Conservation (phyloP, 2,797 vertebrate genomes). For the Nasua narica region DNA sequence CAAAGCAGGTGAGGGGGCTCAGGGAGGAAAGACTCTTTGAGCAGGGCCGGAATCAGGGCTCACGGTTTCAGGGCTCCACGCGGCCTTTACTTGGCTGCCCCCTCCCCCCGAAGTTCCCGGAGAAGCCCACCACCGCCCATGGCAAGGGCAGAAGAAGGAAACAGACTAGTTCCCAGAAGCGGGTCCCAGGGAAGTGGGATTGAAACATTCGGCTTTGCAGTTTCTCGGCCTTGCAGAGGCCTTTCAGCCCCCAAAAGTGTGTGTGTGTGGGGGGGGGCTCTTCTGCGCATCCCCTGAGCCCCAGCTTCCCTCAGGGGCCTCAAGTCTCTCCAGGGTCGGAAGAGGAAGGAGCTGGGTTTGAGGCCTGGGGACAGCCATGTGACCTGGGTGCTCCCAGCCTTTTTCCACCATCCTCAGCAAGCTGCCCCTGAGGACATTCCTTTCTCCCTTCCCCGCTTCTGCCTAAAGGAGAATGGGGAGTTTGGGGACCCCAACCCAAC, state of each 20-base stretch:
- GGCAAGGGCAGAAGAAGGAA: constrained; percentile 34
- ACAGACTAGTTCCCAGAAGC: background rate
- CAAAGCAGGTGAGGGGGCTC: background rate
- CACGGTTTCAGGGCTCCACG: background rate
- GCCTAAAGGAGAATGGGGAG: background rate
- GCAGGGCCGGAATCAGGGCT: background rate
- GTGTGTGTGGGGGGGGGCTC: fast-evolving
- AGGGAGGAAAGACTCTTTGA: background rate
- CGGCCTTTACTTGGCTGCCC: background rate
- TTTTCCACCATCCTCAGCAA: background rate
- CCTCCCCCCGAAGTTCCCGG: background rate
- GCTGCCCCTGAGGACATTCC: background rate
- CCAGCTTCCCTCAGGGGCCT: background rate
- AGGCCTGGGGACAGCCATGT: fast-evolving
- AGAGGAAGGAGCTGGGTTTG: background rate
- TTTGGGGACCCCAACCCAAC: background rate
- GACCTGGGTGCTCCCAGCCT: background rate
- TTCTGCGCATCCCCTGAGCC: background rate
- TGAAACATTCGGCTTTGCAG: background rate
- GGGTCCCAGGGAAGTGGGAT: background rate
- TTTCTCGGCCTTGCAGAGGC: background rate
- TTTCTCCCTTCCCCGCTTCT: background rate
- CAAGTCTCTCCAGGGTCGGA: background rate
- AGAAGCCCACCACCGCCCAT: background rate
- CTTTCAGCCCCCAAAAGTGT: background rate